phyloP scores from a whole-genome alignment of 2,797 vertebrate species.

The Malacoraja senta region DNA sequence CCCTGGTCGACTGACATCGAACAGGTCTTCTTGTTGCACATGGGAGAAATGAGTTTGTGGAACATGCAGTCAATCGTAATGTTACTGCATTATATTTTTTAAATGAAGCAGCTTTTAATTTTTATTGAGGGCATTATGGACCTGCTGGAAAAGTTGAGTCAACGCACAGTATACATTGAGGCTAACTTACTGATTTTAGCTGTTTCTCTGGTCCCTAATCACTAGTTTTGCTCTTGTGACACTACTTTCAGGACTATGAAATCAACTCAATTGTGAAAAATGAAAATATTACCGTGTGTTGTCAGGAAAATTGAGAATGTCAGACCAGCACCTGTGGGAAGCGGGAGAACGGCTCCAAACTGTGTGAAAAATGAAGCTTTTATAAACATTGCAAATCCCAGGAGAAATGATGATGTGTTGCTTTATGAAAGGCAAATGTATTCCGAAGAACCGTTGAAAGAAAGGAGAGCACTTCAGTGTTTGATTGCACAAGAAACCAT shows the following conservation, averaged over 20 bases:
- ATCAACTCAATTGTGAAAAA: background rate
- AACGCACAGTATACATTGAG: background rate
- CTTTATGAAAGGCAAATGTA: background rate
- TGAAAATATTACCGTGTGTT: background rate
- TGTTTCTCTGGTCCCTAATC: background rate
- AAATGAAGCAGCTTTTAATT: background rate
- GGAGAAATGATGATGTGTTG: background rate
- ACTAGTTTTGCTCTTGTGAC: background rate
- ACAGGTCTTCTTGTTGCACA: background rate
- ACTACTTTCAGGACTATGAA: background rate
- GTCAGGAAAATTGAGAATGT: constrained; percentile 13
- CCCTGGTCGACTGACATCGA: background rate
- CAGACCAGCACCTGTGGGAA: background rate
- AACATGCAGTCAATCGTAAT: background rate
- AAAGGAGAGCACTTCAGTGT: background rate
- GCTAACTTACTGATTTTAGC: background rate
- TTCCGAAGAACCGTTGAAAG: background rate
- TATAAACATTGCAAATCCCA: background rate
- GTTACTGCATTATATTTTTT: background rate
- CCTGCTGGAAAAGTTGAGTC: background rate
- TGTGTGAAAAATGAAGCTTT: constrained; percentile 12
- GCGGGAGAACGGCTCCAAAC: background rate
- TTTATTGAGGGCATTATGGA: background rate
- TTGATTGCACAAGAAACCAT: background rate
- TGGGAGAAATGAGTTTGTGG: background rate